These are phyloP conservation scores for Manis crassicaudata DNA, from an alignment of 2,797 vertebrate genomes.

Conservation along the genomic window DNA sequence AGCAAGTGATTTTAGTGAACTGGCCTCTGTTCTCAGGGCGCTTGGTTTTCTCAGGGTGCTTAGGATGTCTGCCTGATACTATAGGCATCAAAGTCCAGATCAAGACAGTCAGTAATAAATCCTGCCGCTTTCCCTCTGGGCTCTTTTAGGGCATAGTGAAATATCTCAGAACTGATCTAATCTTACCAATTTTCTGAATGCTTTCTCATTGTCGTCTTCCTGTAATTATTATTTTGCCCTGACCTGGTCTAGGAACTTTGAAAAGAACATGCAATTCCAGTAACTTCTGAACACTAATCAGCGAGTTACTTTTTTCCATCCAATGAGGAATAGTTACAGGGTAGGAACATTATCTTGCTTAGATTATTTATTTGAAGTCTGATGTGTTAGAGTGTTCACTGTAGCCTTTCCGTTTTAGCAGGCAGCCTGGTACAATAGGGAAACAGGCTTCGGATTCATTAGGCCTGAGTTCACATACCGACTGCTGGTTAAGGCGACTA, in stretches of 20 bases:
- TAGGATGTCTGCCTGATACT: background rate
- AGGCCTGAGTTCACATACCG: background rate
- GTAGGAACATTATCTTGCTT: background rate
- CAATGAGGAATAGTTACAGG: background rate
- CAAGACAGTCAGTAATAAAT: background rate
- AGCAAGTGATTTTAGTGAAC: background rate
- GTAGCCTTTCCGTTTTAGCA: background rate
- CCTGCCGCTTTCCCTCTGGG: background rate
- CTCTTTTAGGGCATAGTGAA: background rate
- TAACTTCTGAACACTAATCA: background rate
- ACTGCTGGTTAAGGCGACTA: background rate
- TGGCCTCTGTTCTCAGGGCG: background rate
- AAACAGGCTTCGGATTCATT: background rate
- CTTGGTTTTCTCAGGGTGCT: background rate
- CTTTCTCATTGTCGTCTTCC: background rate
- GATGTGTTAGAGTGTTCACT: background rate
- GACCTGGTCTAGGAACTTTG: background rate
- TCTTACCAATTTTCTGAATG: background rate
- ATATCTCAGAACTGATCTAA: background rate
- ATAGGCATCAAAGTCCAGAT: background rate
- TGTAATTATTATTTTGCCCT: conserved; percentile 35
- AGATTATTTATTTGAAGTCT: background rate
- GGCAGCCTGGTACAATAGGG: background rate
- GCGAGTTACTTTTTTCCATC: background rate
- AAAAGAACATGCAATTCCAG: conserved; percentile 3